Base-by-base conservation (phyloP, 2,888 invertebrate species). In the Venustoraphidia nigricollis region DNA sequence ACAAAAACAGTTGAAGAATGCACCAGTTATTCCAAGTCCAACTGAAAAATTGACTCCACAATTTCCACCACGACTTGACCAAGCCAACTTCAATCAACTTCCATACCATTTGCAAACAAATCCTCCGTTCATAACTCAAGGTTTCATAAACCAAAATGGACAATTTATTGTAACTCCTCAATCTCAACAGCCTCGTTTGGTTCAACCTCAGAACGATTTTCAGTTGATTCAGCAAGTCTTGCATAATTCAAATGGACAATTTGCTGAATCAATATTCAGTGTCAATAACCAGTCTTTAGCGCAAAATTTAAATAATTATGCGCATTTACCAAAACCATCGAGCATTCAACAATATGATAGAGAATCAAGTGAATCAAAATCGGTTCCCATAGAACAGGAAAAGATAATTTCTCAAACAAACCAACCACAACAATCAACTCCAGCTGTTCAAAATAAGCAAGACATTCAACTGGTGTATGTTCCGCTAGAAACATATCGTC, bases 401-500 rank as follows among this genome's bases (percentile, higher is more conserved):
- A 40, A 48, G 11, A 48, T 46, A 14, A 44, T 42, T 37, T 42
- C 49, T n/a, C 50, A 50, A 44, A 45, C 49, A 8, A 44, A 41
- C 8, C 47, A 44, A 14, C 35, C 50, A 34, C 49, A 37, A 40
- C 36, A 47, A 42, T 38, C 37, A 40, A 41, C 46, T 38, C 14
- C 40, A 17, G 39, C 58, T 1, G 58, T 60, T 35, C 36, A 36
- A 36, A 10, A 44, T 45, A 55, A 50, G 36, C 80, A 83, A 63
- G 79, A 82, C 65, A 81, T 88, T 0, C 88, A 89, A 59, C 64
- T 89, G 37, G 69, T 90, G 0, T 90, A 89, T 59, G 87, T 90
- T 0, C 89, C 89, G 6, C 72, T 87, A 27, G 87, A 90, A 58
- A 78, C 83, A 1, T 63, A 87, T 17, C 77, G 45, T 27, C 46